phyloP scores from a whole-genome alignment of 2,888 invertebrate species.

The Chymomyza fuscimana region DNA sequence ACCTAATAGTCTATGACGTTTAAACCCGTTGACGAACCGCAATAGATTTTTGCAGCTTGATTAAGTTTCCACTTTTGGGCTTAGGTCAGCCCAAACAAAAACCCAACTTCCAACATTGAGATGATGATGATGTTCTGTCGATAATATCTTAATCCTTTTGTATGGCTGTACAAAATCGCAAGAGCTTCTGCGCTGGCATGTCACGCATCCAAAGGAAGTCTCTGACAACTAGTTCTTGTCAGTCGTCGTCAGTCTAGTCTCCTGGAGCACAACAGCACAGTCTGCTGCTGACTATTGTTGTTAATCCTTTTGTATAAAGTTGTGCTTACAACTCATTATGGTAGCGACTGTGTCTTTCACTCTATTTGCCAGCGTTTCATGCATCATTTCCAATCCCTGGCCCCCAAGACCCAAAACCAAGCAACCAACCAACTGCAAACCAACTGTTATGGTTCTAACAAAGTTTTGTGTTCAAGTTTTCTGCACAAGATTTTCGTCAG shows the following conservation, averaged over 20 bases:
- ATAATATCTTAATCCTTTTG: slow-evolving; percentile 67
- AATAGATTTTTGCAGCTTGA: slow-evolving; percentile 47
- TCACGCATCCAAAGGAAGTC: not conserved
- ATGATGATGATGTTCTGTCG: slow-evolving; percentile 25
- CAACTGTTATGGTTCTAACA: slow-evolving; percentile 38
- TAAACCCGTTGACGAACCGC: slow-evolving; percentile 8
- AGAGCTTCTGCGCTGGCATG: slow-evolving; percentile 1
- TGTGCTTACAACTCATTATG: slow-evolving; percentile 72
- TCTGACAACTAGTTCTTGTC: not conserved
- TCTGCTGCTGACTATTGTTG: slow-evolving; percentile 57
- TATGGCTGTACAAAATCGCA: slow-evolving; percentile 34
- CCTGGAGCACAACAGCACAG: not conserved
- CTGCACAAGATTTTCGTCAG: slow-evolving; percentile 41
- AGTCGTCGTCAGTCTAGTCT: not conserved
- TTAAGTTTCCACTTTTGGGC: slow-evolving; percentile 35
- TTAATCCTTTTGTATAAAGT: slow-evolving; percentile 70
- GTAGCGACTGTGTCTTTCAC: slow-evolving; percentile 48
- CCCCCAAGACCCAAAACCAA: no score
- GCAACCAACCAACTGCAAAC: not conserved
- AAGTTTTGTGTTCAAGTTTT: slow-evolving; percentile 45
- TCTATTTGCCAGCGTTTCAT: not conserved
- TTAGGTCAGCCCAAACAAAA: not conserved
- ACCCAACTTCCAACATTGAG: slow-evolving; percentile 31
- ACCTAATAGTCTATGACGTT: slow-evolving; percentile 31
- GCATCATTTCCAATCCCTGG: not conserved